These are phyloP conservation scores for Schizaphis graminum DNA, from an alignment of 2,888 invertebrate genomes.

Conservation along the genomic window DNA sequence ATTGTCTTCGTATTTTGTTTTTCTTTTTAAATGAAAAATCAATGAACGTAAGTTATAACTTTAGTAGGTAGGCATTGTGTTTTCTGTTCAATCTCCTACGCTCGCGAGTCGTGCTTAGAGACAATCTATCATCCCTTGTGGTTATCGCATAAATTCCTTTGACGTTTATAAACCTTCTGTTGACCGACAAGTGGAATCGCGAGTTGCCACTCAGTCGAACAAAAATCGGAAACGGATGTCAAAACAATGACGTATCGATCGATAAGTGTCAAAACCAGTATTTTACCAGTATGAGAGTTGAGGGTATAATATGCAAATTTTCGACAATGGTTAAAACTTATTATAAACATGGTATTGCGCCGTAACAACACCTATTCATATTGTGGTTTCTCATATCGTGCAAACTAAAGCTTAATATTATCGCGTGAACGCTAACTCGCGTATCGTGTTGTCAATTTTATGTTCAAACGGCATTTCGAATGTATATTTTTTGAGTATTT, in stretches of 20 bases:
- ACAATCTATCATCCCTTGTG: neutral
- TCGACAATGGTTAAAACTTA: neutral
- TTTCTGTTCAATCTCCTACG: neutral
- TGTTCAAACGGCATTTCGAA: neutral
- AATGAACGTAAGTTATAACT: neutral
- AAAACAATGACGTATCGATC: neutral
- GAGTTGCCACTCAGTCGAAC: neutral
- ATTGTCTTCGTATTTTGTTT: neutral
- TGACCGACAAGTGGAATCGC: neutral
- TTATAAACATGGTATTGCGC: neutral
- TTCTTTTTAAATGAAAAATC: neutral
- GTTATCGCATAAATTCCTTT: neutral
- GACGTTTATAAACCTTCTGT: neutral
- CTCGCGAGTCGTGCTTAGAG: neutral
- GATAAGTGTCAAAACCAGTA: neutral
- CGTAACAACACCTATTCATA: neutral
- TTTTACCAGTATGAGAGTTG: neutral
- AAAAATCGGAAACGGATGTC: neutral
- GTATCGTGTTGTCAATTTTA: neutral
- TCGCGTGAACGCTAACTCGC: neutral
- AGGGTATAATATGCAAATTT: neutral
- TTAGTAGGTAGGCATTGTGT: neutral
- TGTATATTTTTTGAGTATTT: neutral
- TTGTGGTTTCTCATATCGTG: neutral
- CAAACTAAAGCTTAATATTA: neutral